Conservation (phyloP, 2,797 vertebrate genomes). For the Xenopus petersii region DNA sequence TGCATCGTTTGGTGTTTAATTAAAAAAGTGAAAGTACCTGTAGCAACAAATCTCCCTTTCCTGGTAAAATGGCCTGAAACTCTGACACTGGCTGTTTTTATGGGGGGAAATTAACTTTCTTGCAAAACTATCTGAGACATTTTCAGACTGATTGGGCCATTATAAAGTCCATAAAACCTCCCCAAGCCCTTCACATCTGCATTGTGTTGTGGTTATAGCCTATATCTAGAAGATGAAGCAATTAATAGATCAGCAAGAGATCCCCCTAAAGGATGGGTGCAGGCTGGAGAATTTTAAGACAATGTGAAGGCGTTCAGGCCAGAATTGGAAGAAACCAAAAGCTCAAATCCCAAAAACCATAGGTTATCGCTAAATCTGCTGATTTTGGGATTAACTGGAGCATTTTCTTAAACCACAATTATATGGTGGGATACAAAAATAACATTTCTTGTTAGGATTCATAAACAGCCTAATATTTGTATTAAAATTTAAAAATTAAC, state of each 20-base stretch:
- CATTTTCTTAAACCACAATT: neutral
- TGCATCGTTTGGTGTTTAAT: no score
- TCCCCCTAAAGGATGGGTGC: neutral
- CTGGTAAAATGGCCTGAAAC: no score
- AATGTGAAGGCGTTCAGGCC: neutral
- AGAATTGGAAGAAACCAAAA: no score
- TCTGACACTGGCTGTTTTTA: no score
- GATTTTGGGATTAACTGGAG: neutral
- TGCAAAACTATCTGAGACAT: no score
- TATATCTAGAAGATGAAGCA: no score
- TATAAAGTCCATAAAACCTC: no score
- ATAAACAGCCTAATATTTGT: constrained; percentile 12
- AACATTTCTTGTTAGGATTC: neutral
- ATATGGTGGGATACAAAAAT: neutral
- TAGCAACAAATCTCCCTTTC: no score
- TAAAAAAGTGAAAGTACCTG: no score
- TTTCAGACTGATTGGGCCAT: no score
- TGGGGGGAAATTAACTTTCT: no score
- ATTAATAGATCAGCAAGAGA: neutral
- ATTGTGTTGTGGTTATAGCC: neutral
- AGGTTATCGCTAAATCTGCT: neutral
- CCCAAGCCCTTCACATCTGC: neutral
- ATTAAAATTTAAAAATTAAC: constrained; percentile 17
- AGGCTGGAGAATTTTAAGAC: neutral
- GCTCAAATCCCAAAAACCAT: neutral